phyloP scores from a whole-genome alignment of 1,140 invertebrate genomes.

The Ganaspis sp. region DNA sequence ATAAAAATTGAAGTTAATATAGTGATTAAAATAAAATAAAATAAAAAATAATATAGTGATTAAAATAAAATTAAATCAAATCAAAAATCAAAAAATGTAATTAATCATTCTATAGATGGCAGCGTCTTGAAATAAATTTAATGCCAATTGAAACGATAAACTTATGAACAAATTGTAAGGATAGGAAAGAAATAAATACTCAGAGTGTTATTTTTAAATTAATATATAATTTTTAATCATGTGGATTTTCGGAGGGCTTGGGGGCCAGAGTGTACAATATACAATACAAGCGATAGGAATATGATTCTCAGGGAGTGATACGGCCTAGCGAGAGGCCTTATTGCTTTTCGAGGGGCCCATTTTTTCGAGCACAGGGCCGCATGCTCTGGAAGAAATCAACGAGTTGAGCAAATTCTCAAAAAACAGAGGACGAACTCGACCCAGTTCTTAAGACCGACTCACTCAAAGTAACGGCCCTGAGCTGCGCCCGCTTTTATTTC shows the following conservation, averaged over 20 bases:
- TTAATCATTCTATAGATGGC: too few relatives aligned
- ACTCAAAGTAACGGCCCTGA: constrained; percentile 41
- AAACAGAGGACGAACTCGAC: constrained; percentile 47
- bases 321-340: constrained; percentile 59
- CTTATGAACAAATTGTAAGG: neutral
- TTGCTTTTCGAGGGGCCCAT: constrained; percentile 61
- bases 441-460: constrained; percentile 36
- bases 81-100: too few relatives aligned
- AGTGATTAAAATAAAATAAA: too few relatives aligned
- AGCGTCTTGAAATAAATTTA: too few relatives aligned
- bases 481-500: constrained; percentile 34
- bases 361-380: constrained; percentile 50
- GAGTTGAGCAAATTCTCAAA: constrained; percentile 57
- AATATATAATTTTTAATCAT: constrained; percentile 76
- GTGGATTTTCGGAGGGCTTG: constrained; percentile 64
- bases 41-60: too few relatives aligned
- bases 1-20: too few relatives aligned
- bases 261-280: constrained; percentile 72
- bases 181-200: constrained; percentile 51
- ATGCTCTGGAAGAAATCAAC: constrained; percentile 50
- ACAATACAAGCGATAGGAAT: constrained; percentile 75
- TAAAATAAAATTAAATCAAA: too few relatives aligned
- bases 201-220: constrained; percentile 72
- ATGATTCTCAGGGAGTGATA: constrained; percentile 64
- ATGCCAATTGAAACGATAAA: neutral